A percentile compares a stretch with the other conserved stretches of the same genome.
These are phyloP conservation scores for Takifugu flavidus DNA, from an alignment of 2,113 vertebrate species.

Conservation along the genomic window DNA sequence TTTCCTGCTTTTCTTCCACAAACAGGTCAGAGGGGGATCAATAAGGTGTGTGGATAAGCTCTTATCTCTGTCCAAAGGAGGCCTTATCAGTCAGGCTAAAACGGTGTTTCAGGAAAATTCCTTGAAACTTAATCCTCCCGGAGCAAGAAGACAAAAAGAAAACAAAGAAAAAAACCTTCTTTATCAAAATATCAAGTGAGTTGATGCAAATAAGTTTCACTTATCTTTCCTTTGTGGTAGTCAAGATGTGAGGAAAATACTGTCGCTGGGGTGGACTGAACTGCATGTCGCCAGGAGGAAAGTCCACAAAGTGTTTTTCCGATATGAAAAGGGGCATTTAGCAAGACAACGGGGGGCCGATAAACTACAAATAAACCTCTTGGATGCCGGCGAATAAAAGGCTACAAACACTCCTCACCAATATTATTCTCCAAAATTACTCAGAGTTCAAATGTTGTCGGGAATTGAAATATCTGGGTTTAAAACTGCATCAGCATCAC, in stretches of 20 bases:
- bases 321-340: conserved; percentile 20
- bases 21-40: conserved; percentile 67
- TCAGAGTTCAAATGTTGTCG: too few relatives aligned
- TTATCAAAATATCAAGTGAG: conserved; percentile 57
- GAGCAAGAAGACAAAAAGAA: conserved; percentile 57
- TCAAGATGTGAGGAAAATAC: conserved; percentile 14
- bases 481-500: too few relatives aligned
- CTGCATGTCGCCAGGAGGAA: conserved; percentile 26
- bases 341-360: conserved; percentile 25
- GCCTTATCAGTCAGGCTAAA: conserved; percentile 66
- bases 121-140: conserved; percentile 59
- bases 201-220: conserved; percentile 54
- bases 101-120: conserved; percentile 68
- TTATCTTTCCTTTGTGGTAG: conserved; percentile 46
- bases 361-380: conserved; percentile 22
- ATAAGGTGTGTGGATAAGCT: conserved; percentile 62
- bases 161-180: conserved; percentile 24
- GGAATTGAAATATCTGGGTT: too few relatives aligned
- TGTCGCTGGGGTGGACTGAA: conserved; percentile 3
- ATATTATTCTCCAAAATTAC: too few relatives aligned
- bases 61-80: conserved; percentile 62
- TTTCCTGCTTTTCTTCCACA: conserved; percentile 64
- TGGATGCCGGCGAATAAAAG: too few relatives aligned
- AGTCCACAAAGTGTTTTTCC: conserved; percentile 29
- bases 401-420: too few relatives aligned